A percentile compares a stretch with the other conserved stretches of the same genome.
Conservation (phyloP, 2,888 invertebrate species). For the Byasa hedistus region DNA sequence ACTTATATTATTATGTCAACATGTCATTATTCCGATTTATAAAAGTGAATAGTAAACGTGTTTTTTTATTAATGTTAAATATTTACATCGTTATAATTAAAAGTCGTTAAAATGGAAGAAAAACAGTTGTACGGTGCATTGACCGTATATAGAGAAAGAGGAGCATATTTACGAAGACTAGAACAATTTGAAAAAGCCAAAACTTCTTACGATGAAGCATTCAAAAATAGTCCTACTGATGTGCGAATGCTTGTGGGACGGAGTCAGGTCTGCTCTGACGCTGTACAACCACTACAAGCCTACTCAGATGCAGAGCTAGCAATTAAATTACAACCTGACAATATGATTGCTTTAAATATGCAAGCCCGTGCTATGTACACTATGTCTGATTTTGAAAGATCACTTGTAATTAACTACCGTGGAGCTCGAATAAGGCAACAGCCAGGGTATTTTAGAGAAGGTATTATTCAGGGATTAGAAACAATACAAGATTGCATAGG, state of each 20-base stretch:
- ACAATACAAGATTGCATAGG: constrained; percentile 74
- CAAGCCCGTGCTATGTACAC: constrained; percentile 72
- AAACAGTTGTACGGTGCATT: constrained; percentile 64
- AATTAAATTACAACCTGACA: constrained; percentile 62
- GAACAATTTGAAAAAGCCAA: constrained; percentile 73
- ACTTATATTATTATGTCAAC: background rate
- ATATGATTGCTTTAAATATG: constrained; percentile 71
- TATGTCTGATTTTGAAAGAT: constrained; percentile 71
- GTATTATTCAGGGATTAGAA: constrained; percentile 71
- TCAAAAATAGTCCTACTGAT: constrained; percentile 55
- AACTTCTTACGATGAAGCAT: constrained; percentile 68
- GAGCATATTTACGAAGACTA: constrained; percentile 63
- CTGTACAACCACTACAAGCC: constrained; percentile 67
- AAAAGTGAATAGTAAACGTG: background rate
- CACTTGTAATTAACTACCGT: constrained; percentile 68
- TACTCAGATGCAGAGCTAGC: constrained; percentile 69
- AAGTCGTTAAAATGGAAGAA: constrained; percentile 57
- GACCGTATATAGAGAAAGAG: constrained; percentile 70
- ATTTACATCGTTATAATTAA: background rate
- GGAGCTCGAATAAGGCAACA: constrained; percentile 58
- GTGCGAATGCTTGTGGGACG: constrained; percentile 65
- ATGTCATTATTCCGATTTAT: background rate
- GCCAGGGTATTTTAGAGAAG: constrained; percentile 70
- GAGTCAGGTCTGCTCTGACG: constrained; percentile 69
- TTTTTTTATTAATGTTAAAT: background rate